A percentile compares a stretch with the other conserved stretches of the same genome.
Evolutionary conservation across 2,888 invertebrate genomes (phyloP).

Genomic region (Phalangium opilio): DNA sequence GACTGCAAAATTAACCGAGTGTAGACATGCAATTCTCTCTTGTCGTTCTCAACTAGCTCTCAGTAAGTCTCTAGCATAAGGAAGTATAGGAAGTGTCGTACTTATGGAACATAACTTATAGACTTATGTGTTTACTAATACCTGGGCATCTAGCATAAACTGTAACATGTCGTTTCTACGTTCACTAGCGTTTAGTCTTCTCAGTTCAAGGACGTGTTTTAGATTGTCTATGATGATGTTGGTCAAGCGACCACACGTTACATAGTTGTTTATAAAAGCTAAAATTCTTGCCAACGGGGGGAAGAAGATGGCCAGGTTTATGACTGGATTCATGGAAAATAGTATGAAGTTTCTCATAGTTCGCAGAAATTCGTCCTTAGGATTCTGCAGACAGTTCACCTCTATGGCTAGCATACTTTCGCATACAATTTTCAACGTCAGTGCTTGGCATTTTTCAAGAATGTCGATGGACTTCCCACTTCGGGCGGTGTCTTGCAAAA

Average conservation of each 20-base stretch:
- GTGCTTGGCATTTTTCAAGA: constrained; percentile 32
- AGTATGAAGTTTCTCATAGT: constrained; percentile 25
- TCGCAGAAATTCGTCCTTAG: constrained; percentile 29
- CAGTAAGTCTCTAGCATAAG: no score
- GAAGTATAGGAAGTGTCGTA: no score
- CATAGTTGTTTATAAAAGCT: constrained; percentile 22
- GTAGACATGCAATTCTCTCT: no score
- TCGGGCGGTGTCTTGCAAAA: constrained; percentile 26
- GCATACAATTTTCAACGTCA: constrained; percentile 38
- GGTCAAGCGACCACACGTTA: constrained; percentile 26
- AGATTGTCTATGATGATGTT: constrained; percentile 25
- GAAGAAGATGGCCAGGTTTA: constrained; percentile 24
- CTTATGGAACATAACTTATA: no score
- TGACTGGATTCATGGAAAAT: constrained; percentile 24
- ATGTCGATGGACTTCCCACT: constrained; percentile 29
- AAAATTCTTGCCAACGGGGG: constrained; percentile 23
- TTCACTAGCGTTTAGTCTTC: constrained; percentile 17
- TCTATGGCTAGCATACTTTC: constrained; percentile 36
- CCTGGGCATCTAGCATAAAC: constrained; percentile 30
- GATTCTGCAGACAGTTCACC: constrained; percentile 30
- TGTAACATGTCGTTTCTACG: constrained; percentile 30
- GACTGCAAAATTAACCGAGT: no score
- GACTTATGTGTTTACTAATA: no score
- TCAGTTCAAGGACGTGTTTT: constrained; percentile 21
- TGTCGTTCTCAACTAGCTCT: no score